A percentile compares a stretch with the other conserved stretches of the same genome.
Conservation (phyloP, 2,888 invertebrate species). For the Heliconius ethilla region DNA sequence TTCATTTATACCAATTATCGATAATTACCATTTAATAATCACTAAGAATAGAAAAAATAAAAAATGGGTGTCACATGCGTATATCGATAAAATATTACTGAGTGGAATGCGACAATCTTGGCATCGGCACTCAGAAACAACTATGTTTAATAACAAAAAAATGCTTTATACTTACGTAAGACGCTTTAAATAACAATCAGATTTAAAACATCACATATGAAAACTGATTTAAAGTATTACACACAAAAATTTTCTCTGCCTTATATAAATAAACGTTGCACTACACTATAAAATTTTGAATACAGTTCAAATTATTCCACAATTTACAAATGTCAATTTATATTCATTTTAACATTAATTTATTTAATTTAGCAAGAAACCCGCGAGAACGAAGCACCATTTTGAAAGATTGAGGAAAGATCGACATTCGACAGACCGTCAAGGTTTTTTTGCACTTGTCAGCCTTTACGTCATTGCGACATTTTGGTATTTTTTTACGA, state of each 20-base stretch:
- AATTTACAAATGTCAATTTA: slow-evolving; percentile 55
- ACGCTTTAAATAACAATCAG: slow-evolving; percentile 70
- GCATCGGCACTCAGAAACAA: slow-evolving; percentile 35
- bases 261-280: slow-evolving; percentile 49
- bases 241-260: slow-evolving; percentile 51
- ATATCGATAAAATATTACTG: slow-evolving; percentile 36
- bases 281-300: slow-evolving; percentile 55
- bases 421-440: slow-evolving; percentile 57
- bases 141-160: slow-evolving; percentile 65
- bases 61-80: slow-evolving; percentile 38
- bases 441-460: slow-evolving; percentile 66
- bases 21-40: slow-evolving; percentile 41
- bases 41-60: slow-evolving; percentile 28
- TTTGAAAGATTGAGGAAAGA: slow-evolving; percentile 75
- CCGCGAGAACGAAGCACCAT: slow-evolving; percentile 77
- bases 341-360: slow-evolving; percentile 67
- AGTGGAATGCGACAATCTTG: slow-evolving; percentile 24
- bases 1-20: slow-evolving; percentile 41
- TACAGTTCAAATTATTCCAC: slow-evolving; percentile 47
- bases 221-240: slow-evolving; percentile 61
- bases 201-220: slow-evolving; percentile 69
- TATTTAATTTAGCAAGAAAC: slow-evolving; percentile 69
- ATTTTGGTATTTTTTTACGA: slow-evolving; percentile 58
- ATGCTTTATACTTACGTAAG: slow-evolving; percentile 75
- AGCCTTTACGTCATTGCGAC: slow-evolving; percentile 73